Evolutionary conservation across 2,797 vertebrate genomes (phyloP), one percentile per base, ranked within the genome.

Genomic region (Spinus pinus): DNA sequence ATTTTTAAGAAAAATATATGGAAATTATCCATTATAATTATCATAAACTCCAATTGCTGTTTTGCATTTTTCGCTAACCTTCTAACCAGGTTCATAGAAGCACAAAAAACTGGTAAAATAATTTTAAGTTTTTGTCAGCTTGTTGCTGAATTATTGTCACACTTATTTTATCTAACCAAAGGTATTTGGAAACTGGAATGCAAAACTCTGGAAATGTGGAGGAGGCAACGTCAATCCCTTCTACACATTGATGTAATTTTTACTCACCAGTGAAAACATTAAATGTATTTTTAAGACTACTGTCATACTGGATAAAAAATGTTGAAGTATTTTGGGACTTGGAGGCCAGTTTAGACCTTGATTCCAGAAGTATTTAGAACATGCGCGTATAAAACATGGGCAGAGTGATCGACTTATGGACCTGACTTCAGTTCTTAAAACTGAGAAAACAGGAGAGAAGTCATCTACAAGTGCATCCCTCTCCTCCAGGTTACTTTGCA

Each of bases 401-500:
- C 15, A 64, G 16, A 54, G 3, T 12, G 5, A 71, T 4, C 2
- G 1, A 31, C 2, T 66, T 67, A 50, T 3, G 11, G 27, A 44
- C 24, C 5, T 37, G 10, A 14, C 6, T 58, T n/a, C 6, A 27
- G 24, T 19, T 71, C 21, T 61, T 35, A 35, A 46, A 62, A 62
- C 0, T 72, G 64, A 72, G 5, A 10, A 37, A 41, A 35, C 1
- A 0, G 5, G 21, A 49, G 17, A 39, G 28, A 35, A 6, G 19
- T 30, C 28, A 58, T 28, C 18, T 6, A 7, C 17, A 31, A 14
- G 53, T 11, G 1, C 30, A 33, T 46, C 3, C 9, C 7, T 51
- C 19, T 44, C 39, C 19, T 44, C 39, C 39, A 17, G 11, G 2
- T 50, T 33, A 12, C 5, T 49, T 62, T 50, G 14, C 33, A 54